Conservation (phyloP, 1,140 invertebrate genomes). For the Drosophila santomea region DNA sequence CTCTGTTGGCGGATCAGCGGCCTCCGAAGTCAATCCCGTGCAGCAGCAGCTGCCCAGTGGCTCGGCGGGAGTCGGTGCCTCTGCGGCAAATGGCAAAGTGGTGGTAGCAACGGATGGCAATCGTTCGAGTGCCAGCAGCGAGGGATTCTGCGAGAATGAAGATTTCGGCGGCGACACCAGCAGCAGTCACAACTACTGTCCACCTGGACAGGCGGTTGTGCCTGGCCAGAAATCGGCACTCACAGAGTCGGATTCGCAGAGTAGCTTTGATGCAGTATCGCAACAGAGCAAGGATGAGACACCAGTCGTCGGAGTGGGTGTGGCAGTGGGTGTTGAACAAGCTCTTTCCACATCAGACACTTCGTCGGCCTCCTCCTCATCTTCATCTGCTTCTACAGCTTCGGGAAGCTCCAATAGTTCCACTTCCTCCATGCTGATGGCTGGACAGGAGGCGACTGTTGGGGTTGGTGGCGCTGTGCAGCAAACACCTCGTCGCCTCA, state of each 20-base stretch:
- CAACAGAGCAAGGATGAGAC: constrained; percentile 63
- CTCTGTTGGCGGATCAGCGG: not conserved
- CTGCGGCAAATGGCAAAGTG: constrained; percentile 9
- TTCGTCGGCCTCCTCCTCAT: constrained; percentile 70
- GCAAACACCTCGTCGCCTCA: constrained; percentile 84
- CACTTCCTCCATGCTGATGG: constrained; percentile 74
- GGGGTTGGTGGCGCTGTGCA: constrained; percentile 15
- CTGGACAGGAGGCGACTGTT: constrained; percentile 35
- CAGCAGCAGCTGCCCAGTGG: constrained; percentile 18
- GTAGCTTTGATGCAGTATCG: constrained; percentile 70
- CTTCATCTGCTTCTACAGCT: constrained; percentile 66
- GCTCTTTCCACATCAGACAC: constrained; percentile 71
- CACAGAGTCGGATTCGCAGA: constrained; percentile 73
- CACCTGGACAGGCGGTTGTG: constrained; percentile 36
- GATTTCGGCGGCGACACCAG: constrained; percentile 87
- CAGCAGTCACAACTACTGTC: constrained; percentile 79
- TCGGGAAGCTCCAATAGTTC: constrained; percentile 78
- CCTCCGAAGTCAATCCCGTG: constrained; percentile 10
- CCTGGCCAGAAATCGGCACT: constrained; percentile 56
- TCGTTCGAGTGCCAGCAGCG: constrained; percentile 96
- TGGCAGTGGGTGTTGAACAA: constrained; percentile 44
- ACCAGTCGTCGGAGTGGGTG: constrained; percentile 19
- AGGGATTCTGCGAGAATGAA: constrained; percentile 98
- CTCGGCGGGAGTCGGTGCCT: constrained; percentile 1
- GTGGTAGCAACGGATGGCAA: constrained; percentile 89